Percentiles rank a stretch among this genome's conserved stretches.
Conservation (phyloP, 64 coral and sea anemone genomes). For the Catalaphyllia jardinei region DNA sequence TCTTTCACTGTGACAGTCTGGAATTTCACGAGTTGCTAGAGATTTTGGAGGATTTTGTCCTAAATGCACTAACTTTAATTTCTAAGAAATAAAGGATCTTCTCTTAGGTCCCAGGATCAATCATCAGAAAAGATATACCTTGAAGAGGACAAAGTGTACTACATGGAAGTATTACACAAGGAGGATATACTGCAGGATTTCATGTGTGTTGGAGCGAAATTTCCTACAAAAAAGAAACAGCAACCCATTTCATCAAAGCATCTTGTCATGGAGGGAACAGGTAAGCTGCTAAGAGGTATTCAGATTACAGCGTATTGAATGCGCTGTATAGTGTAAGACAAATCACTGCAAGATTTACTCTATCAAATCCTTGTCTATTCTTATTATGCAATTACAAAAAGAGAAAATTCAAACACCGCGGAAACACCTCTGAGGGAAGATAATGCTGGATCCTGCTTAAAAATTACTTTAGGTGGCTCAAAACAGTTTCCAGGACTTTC, state of each 20-base stretch:
- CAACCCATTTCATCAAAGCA: conserved; percentile 64
- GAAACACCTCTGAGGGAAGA: too few relatives aligned
- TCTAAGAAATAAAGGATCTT: background rate
- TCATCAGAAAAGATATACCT: conserved; percentile 50
- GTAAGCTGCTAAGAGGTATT: background rate
- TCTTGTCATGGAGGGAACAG: conserved; percentile 34
- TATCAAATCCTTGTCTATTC: too few relatives aligned
- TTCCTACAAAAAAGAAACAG: conserved; percentile 14
- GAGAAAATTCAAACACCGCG: too few relatives aligned
- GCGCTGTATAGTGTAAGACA: background rate
- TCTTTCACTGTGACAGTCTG: too few relatives aligned
- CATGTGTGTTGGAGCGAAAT: conserved; percentile 56
- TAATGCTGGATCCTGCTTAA: too few relatives aligned
- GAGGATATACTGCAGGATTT: conserved; percentile 11
- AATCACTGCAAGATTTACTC: too few relatives aligned
- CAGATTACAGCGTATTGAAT: background rate
- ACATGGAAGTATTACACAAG: conserved; percentile 76
- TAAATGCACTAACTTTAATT: background rate
- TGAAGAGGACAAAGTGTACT: conserved; percentile 43
- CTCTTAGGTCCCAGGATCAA: conserved; percentile 30
- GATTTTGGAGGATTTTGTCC: background rate
- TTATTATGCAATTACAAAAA: too few relatives aligned
- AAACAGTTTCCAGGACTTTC: too few relatives aligned
- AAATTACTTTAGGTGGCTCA: too few relatives aligned
- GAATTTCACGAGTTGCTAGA: too few relatives aligned